Conservation (phyloP, 2,888 invertebrate species). For the Stictocephala bisonia region DNA sequence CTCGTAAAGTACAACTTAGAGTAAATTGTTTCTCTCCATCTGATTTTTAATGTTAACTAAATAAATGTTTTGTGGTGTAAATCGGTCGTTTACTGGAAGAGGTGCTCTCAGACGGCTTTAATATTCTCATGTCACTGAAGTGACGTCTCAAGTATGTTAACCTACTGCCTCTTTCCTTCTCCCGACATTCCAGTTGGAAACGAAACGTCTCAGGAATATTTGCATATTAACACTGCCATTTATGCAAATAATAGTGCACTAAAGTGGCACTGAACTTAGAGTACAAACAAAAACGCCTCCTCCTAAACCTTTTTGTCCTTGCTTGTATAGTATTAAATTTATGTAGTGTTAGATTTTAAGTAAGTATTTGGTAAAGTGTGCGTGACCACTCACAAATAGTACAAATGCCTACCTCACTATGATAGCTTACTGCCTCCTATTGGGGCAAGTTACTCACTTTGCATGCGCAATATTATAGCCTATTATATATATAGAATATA, state of each 20-base stretch:
- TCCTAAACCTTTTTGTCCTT: constrained; percentile 17
- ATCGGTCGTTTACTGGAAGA: constrained; percentile 36
- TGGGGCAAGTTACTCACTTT: constrained; percentile 33
- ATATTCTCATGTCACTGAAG: not conserved
- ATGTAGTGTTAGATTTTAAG: constrained; percentile 42
- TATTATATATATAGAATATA: constrained; percentile 39
- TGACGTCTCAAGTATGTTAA: no score
- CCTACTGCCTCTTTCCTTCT: constrained; percentile 21
- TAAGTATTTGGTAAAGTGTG: constrained; percentile 41
- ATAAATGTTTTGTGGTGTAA: constrained; percentile 45
- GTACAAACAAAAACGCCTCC: constrained; percentile 32
- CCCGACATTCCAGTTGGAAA: constrained; percentile 40
- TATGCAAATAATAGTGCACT: constrained; percentile 40
- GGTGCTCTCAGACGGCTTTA: constrained; percentile 25
- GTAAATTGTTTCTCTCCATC: constrained; percentile 39
- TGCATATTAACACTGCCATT: constrained; percentile 36
- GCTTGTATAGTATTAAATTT: constrained; percentile 48
- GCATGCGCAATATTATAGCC: constrained; percentile 37
- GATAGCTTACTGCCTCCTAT: constrained; percentile 40
- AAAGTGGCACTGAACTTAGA: constrained; percentile 16
- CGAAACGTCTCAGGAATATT: constrained; percentile 33
- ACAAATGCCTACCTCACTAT: constrained; percentile 59
- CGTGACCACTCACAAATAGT: constrained; percentile 53
- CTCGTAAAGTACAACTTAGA: constrained; percentile 29
- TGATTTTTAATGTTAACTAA: constrained; percentile 43